These are phyloP conservation scores for Acrocephalus arundinaceus DNA, from an alignment of 2,113 vertebrate genomes.

Conservation along the genomic window DNA sequence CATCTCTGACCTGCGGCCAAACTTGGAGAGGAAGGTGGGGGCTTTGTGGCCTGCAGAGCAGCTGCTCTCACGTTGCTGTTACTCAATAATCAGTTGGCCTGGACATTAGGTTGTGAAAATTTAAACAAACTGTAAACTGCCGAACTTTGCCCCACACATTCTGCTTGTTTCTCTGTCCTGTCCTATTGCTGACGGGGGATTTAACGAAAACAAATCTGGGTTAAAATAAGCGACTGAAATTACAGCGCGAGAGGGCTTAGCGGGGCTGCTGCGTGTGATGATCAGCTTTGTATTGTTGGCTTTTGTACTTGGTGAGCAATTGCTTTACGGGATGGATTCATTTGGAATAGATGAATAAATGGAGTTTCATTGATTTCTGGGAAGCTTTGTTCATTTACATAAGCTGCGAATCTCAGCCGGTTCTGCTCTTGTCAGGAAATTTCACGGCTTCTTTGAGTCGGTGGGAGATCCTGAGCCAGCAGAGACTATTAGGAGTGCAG, in stretches of 20 bases:
- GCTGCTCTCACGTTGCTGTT: not conserved
- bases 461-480: not conserved
- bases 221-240: not conserved
- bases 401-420: not conserved
- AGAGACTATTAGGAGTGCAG: not conserved
- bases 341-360: not conserved
- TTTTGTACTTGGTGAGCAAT: not conserved
- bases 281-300: constrained; percentile 16
- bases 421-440: constrained; percentile 16
- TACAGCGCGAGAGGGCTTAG: not conserved
- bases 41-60: not conserved
- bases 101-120: constrained; percentile 18
- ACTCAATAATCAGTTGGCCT: constrained; percentile 32
- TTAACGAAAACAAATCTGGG: not conserved
- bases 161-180: not conserved
- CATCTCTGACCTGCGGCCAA: not conserved
- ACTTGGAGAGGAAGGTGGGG: not conserved
- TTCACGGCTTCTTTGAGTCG: not conserved
- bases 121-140: not conserved
- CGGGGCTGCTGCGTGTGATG: not conserved
- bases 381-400: constrained; percentile 7
- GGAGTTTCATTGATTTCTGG: not conserved
- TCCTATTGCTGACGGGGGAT: not conserved
- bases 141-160: not conserved
- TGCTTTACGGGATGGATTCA: not conserved